These are phyloP conservation scores for Entelurus aequoreus DNA, from an alignment of 2,113 vertebrate species.

Conservation along the genomic window DNA sequence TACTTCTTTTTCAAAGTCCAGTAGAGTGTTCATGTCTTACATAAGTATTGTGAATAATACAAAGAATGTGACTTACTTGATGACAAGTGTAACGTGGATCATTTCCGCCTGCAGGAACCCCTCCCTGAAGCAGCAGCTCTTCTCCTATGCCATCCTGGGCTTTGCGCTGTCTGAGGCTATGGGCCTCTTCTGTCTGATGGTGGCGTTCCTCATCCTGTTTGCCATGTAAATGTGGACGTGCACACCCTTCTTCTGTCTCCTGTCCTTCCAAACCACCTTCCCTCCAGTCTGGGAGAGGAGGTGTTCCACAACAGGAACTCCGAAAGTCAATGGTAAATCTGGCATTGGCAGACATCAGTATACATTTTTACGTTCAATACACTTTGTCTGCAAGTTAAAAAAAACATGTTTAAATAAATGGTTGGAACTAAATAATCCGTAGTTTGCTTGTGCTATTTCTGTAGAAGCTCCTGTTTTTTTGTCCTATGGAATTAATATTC, in stretches of 20 bases:
- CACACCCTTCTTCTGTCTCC: constrained; percentile 2
- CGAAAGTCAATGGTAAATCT: constrained; percentile 28
- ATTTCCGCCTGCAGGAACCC: constrained; percentile 64
- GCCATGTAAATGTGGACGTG: constrained; percentile 66
- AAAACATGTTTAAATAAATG: constrained; percentile 68
- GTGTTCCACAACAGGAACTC: constrained; percentile 43
- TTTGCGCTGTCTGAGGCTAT: constrained; percentile 78
- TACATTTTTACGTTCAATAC: constrained; percentile 61
- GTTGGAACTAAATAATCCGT: constrained; percentile 43
- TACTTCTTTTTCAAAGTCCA: too few relatives aligned
- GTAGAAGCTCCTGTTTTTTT: not conserved
- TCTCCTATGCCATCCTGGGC: constrained; percentile 78
- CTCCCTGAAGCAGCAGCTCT: constrained; percentile 78
- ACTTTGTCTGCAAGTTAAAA: constrained; percentile 63
- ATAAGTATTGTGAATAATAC: too few relatives aligned
- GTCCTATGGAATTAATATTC: too few relatives aligned
- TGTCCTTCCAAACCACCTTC: constrained; percentile 8
- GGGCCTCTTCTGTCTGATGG: constrained; percentile 80
- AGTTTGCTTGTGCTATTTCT: not conserved
- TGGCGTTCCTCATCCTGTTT: constrained; percentile 78
- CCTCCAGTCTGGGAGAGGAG: constrained; percentile 16
- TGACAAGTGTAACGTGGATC: not conserved
- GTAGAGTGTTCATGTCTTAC: too few relatives aligned
- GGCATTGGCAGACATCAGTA: constrained; percentile 28
- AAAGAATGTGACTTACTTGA: not conserved